Percentiles rank a stretch among this genome's conserved stretches.
phyloP scores from a whole-genome alignment of 2,888 invertebrate genomes.

The Luperina nickerlii region DNA sequence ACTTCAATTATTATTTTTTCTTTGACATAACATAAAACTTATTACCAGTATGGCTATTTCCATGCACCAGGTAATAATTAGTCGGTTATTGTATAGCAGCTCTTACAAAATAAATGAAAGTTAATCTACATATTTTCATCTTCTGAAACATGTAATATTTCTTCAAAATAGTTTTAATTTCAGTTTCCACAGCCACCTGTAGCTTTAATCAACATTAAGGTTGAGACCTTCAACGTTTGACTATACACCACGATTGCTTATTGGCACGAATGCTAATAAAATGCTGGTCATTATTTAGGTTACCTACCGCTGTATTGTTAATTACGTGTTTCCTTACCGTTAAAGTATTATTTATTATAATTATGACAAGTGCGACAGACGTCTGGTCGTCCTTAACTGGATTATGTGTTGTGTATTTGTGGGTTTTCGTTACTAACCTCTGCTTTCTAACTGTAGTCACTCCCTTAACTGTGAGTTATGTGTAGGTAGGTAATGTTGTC shows the following conservation, averaged over 20 bases:
- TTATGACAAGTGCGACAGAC: conserved; percentile 36
- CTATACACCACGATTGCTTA: conserved; percentile 40
- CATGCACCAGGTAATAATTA: not conserved
- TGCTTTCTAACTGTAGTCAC: conserved; percentile 35
- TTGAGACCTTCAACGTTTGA: conserved; percentile 52
- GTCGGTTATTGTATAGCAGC: not conserved
- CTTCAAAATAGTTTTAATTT: conserved; percentile 20
- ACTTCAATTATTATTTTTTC: conserved; percentile 13
- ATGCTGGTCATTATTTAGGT: conserved; percentile 48
- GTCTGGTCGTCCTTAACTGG: conserved; percentile 50
- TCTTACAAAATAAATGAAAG: conserved; percentile 6
- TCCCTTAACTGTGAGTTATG: conserved; percentile 4
- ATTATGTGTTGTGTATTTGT: conserved; percentile 61
- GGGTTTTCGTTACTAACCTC: conserved; percentile 53
- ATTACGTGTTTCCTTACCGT: conserved; percentile 32
- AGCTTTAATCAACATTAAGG: conserved; percentile 42
- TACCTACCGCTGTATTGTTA: conserved; percentile 37
- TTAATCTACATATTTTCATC: conserved; percentile 11
- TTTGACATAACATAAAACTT: not conserved
- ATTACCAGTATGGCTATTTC: not conserved
- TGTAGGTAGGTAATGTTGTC: not conserved
- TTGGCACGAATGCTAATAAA: conserved; percentile 57
- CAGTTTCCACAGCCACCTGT: conserved; percentile 38
- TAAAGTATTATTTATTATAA: conserved; percentile 39
- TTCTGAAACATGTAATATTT: not conserved